Conservation (phyloP, 1,140 invertebrate genomes). For the Diabrotica virgifera region DNA sequence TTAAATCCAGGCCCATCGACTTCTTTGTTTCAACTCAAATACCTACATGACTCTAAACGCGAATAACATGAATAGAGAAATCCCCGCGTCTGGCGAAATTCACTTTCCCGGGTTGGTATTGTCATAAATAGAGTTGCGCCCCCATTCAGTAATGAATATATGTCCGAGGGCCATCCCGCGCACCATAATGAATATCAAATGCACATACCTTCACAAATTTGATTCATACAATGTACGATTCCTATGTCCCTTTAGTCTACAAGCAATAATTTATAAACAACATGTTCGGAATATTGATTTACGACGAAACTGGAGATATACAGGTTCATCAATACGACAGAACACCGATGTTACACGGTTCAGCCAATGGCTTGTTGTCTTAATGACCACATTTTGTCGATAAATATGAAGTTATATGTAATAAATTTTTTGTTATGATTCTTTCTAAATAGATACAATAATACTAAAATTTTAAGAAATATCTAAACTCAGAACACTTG, state of each 20-base stretch:
- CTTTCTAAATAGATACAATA: no score
- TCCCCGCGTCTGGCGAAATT: slow-evolving; percentile 1
- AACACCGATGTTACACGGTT: no score
- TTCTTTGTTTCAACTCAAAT: slow-evolving; percentile 3
- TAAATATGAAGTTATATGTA: no score
- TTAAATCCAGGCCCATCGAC: background rate
- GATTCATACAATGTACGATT: slow-evolving; percentile 18
- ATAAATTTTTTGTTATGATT: no score
- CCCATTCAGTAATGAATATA: slow-evolving; percentile 16
- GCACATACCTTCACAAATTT: slow-evolving; percentile 20
- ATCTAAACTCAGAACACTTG: no score
- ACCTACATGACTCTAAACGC: slow-evolving; percentile 1
- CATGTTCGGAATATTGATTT: slow-evolving; percentile 18
- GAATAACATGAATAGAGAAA: background rate
- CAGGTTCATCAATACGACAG: background rate
- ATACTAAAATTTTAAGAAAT: no score
- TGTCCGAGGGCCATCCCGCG: background rate
- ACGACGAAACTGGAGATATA: background rate
- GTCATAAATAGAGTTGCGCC: slow-evolving; percentile 10
- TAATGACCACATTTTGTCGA: no score
- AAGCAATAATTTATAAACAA: slow-evolving; percentile 15
- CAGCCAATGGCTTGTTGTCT: no score
- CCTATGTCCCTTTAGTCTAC: slow-evolving; percentile 11
- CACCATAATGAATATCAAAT: slow-evolving; percentile 18
- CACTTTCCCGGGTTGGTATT: background rate